Conservation (phyloP, 2,888 invertebrate genomes). For the Sycophila texana region DNA sequence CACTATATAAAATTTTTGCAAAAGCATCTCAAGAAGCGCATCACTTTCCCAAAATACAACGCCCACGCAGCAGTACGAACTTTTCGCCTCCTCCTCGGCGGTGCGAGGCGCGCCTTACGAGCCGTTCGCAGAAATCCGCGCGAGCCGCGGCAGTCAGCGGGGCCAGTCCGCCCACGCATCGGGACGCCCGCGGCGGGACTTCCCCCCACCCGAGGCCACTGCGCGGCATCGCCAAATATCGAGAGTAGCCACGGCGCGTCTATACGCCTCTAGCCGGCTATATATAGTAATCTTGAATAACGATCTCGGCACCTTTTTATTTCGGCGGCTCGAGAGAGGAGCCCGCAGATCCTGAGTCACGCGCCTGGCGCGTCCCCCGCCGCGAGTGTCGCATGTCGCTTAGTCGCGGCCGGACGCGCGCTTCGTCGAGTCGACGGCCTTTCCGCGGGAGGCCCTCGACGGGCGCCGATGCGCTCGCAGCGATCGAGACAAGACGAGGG, state of each 20-base stretch:
- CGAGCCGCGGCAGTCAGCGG: neutral
- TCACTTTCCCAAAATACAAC: too few species aligned
- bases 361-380: neutral
- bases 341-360: neutral
- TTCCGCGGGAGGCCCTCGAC: too few species aligned
- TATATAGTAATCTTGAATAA: constrained; percentile 68
- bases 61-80: too few species aligned
- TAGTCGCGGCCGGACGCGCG: neutral
- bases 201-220: constrained; percentile 14
- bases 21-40: too few species aligned
- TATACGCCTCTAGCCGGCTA: constrained; percentile 63
- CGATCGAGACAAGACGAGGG: too few species aligned
- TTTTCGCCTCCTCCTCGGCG: too few species aligned
- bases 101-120: neutral
- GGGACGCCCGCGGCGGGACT: constrained; percentile 55
- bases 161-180: constrained; percentile 70
- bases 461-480: too few species aligned
- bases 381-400: neutral
- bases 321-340: neutral
- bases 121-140: constrained; percentile 34
- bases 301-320: constrained; percentile 54
- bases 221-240: constrained; percentile 71
- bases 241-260: constrained; percentile 57
- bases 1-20: too few species aligned
- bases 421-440: neutral